phyloP scores from a whole-genome alignment of 2,888 invertebrate species.

The Dasysyrphus albostriatus region DNA sequence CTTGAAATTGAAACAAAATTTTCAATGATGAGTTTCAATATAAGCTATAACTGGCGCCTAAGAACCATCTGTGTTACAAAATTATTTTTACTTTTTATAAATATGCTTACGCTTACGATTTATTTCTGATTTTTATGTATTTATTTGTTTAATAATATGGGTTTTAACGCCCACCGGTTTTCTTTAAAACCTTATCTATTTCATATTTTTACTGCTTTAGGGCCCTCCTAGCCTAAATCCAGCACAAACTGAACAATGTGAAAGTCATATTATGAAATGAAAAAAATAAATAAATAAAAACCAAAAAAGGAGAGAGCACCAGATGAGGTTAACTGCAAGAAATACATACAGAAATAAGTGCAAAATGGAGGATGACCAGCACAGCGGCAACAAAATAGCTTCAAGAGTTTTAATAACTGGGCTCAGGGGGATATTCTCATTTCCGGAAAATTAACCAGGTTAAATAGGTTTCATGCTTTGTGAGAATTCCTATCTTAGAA shows the following conservation, averaged over 20 bases:
- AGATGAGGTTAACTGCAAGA: conserved; percentile 66
- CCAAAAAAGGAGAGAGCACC: conserved; percentile 15
- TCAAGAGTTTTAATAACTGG: conserved; percentile 53
- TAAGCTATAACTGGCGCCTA: too few species aligned
- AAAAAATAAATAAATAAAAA: conserved; percentile 21
- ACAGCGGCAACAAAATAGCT: conserved; percentile 19
- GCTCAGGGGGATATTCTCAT: conserved; percentile 57
- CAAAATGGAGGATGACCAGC: background rate
- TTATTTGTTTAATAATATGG: too few species aligned
- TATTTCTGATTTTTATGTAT: too few species aligned
- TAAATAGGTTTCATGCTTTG: background rate
- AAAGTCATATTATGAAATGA: background rate
- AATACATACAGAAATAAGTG: conserved; percentile 15
- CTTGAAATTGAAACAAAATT: too few species aligned
- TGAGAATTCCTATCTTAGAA: background rate
- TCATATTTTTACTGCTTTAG: too few species aligned
- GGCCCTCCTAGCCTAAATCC: background rate
- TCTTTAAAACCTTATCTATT: too few species aligned
- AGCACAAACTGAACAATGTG: background rate
- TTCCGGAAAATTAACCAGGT: conserved; percentile 69
- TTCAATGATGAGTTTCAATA: too few species aligned
- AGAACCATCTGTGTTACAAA: too few species aligned
- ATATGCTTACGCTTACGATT: too few species aligned
- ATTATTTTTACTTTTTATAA: too few species aligned
- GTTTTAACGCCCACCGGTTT: too few species aligned